Conservation (phyloP, 2,113 vertebrate genomes). For the Podocnemis expansa region DNA sequence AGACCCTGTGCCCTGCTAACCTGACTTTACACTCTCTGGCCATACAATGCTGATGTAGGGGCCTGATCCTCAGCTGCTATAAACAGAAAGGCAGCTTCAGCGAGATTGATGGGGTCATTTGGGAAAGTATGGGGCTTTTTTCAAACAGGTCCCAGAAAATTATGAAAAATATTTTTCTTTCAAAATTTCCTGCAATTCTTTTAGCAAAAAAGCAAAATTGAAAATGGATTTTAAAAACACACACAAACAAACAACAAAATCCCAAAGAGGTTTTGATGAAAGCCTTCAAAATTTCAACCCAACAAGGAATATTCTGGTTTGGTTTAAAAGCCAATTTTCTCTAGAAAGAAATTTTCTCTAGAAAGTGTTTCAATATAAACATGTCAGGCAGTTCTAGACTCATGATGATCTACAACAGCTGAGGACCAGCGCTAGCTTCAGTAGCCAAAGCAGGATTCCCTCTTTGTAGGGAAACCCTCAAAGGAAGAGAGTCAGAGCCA, state of each 20-base stretch:
- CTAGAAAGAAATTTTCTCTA: background rate
- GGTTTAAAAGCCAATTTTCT: background rate
- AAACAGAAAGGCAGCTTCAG: background rate
- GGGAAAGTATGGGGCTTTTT: background rate
- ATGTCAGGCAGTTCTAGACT: no score
- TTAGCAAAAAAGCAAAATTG: background rate
- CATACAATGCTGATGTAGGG: no score
- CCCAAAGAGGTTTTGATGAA: background rate
- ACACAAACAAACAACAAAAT: no score
- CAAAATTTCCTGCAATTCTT: background rate
- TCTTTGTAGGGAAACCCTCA: fast-evolving
- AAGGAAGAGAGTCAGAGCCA: background rate
- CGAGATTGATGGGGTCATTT: background rate
- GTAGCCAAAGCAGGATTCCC: background rate
- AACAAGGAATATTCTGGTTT: background rate
- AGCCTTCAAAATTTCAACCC: background rate
- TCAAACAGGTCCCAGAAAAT: background rate
- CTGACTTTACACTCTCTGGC: background rate
- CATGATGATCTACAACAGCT: no score
- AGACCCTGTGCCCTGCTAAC: background rate
- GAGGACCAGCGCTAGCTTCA: fast-evolving
- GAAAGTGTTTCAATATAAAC: background rate
- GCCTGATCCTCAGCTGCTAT: background rate
- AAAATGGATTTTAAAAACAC: background rate
- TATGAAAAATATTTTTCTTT: background rate